Conservation (phyloP, 2,888 invertebrate genomes). For the Macrosiphum euphorbiae region DNA sequence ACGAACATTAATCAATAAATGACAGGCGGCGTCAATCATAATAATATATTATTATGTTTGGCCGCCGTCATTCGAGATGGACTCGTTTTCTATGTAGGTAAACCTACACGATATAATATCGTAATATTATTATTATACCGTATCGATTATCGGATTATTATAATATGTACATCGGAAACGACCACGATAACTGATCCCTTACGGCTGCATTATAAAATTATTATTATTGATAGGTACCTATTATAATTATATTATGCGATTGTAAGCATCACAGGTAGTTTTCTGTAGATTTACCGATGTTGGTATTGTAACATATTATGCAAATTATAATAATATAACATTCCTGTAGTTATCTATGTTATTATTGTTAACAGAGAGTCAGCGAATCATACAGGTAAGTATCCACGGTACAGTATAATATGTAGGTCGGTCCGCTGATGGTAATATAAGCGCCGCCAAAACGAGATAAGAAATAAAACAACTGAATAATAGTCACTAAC, state of each 20-base stretch:
- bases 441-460: not conserved
- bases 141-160: not conserved
- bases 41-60: not conserved
- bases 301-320: not conserved
- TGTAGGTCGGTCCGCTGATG: not conserved
- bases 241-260: not conserved
- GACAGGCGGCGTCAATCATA: not conserved
- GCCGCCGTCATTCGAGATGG: not conserved
- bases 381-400: not conserved
- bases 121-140: not conserved
- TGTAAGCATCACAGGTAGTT: not conserved
- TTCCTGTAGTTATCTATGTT: not conserved
- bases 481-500: not conserved
- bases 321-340: not conserved
- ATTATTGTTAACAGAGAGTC: not conserved
- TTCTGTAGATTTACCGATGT: not conserved
- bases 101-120: not conserved
- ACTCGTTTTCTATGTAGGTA: not conserved
- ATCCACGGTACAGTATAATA: not conserved
- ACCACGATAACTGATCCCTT: not conserved
- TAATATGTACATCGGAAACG: not conserved
- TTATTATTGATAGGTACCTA: not conserved
- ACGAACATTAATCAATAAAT: not conserved
- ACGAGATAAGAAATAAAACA: not conserved
- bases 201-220: not conserved